These are phyloP conservation scores for Ginglymostoma cirratum DNA, from an alignment of 2,113 vertebrate species.

Conservation along the genomic window DNA sequence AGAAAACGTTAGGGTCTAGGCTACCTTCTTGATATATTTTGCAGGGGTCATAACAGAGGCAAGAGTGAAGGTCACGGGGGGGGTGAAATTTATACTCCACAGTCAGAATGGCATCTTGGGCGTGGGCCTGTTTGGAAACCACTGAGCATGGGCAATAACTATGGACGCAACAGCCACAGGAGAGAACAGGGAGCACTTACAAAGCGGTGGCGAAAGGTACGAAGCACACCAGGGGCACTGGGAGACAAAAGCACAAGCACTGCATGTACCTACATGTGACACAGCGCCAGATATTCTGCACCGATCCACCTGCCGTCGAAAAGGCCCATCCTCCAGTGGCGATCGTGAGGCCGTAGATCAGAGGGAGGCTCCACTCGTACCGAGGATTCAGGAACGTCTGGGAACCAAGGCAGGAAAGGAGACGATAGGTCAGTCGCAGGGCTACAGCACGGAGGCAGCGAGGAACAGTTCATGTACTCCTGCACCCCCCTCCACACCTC, in stretches of 20 bases:
- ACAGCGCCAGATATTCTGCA: conserved; percentile 57
- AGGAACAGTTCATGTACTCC: not conserved
- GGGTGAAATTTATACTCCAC: too few relatives aligned
- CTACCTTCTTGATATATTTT: too few relatives aligned
- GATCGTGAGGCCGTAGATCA: conserved; percentile 58
- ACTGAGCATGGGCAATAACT: not conserved
- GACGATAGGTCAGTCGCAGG: not conserved
- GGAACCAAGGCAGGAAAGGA: not conserved
- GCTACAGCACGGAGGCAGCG: not conserved
- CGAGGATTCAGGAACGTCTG: conserved; percentile 65
- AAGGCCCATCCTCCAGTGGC: conserved; percentile 63
- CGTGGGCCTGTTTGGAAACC: not conserved
- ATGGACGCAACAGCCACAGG: not conserved
- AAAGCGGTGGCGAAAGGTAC: not conserved
- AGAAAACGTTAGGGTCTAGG: too few relatives aligned
- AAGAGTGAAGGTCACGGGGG: too few relatives aligned
- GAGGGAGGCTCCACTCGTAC: conserved; percentile 60
- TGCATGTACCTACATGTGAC: conserved; percentile 59
- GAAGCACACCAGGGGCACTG: not conserved
- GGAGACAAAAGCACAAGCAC: not conserved
- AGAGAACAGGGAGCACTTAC: not conserved
- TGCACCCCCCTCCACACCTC: too few relatives aligned
- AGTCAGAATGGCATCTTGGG: not conserved
- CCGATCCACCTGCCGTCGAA: conserved; percentile 57
- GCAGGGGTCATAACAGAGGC: too few relatives aligned